A percentile compares a stretch with the other conserved stretches of the same genome.
Conservation (phyloP, 2,888 invertebrate genomes). For the Eupithecia insigniata region DNA sequence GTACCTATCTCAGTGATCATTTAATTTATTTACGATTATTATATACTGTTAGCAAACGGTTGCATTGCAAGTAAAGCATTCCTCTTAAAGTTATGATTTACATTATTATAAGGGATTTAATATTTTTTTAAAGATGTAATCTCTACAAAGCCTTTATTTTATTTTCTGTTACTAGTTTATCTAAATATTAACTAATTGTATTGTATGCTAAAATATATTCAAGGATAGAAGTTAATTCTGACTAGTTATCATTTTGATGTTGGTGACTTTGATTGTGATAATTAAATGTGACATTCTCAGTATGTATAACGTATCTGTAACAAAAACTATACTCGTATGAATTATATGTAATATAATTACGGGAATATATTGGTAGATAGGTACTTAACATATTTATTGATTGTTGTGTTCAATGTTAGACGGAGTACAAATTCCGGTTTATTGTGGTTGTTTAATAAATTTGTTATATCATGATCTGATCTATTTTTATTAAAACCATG, state of each 20-base stretch:
- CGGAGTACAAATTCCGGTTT: constrained; percentile 25
- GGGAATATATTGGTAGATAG: background rate
- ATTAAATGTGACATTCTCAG: constrained; percentile 35
- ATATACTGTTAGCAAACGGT: constrained; percentile 13
- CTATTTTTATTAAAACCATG: constrained; percentile 23
- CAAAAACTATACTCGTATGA: constrained; percentile 9
- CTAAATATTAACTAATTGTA: no score
- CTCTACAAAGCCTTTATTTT: background rate
- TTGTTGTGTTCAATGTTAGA: constrained; percentile 24
- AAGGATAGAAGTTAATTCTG: no score
- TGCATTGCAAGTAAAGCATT: constrained; percentile 40
- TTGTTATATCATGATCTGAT: constrained; percentile 20
- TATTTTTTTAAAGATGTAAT: background rate
- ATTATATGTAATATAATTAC: constrained; percentile 43
- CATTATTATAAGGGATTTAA: background rate
- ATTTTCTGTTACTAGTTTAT: background rate
- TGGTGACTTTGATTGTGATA: constrained; percentile 31
- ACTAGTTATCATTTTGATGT: constrained; percentile 24
- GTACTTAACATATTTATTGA: constrained; percentile 27
- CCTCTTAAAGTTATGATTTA: constrained; percentile 36
- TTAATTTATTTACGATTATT: constrained; percentile 30
- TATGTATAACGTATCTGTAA: constrained; percentile 12
- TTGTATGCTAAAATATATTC: no score
- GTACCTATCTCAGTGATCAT: background rate
- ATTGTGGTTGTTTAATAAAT: constrained; percentile 33